Conservation (phyloP, 2,113 vertebrate species). For the Hylia prasina region DNA sequence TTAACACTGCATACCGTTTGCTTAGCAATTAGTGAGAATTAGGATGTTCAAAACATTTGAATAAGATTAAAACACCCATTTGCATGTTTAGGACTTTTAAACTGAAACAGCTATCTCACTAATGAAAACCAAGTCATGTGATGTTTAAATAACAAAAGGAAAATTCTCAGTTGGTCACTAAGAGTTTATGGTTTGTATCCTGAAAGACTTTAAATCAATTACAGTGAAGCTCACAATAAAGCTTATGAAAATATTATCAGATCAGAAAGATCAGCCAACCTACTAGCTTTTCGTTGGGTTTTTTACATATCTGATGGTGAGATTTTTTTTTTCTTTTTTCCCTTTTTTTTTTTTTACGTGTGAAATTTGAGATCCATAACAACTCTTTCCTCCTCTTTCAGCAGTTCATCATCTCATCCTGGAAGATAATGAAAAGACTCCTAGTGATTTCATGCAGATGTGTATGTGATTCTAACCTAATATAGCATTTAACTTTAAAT, state of each 20-base stretch:
- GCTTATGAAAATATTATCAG: not conserved
- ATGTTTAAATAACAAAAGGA: slow-evolving; percentile 49
- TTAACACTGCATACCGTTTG: slow-evolving; percentile 57
- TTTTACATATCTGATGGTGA: not conserved
- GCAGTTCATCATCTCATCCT: slow-evolving; percentile 2
- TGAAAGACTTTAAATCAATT: not conserved
- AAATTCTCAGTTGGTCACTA: slow-evolving; percentile 56
- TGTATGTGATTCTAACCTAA: not conserved
- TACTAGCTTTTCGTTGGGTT: not conserved
- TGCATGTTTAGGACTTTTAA: slow-evolving; percentile 58
- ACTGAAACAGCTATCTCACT: slow-evolving; percentile 46
- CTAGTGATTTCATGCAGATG: not conserved
- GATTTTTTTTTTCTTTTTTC: not conserved
- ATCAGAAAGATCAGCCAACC: not conserved
- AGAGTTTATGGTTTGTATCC: not conserved
- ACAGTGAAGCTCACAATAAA: not conserved
- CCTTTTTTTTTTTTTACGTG: not conserved
- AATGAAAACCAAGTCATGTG: slow-evolving; percentile 48
- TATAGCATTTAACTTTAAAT: not conserved
- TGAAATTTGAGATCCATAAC: slow-evolving; percentile 17
- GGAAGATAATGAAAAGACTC: slow-evolving; percentile 21
- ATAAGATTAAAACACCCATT: slow-evolving; percentile 40
- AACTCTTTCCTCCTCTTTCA: slow-evolving; percentile 32
- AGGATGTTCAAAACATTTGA: slow-evolving; percentile 53
- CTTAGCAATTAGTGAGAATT: slow-evolving; percentile 68